Evolutionary conservation across 2,888 invertebrate species (phyloP).

Genomic region (Linyphia triangularis): DNA sequence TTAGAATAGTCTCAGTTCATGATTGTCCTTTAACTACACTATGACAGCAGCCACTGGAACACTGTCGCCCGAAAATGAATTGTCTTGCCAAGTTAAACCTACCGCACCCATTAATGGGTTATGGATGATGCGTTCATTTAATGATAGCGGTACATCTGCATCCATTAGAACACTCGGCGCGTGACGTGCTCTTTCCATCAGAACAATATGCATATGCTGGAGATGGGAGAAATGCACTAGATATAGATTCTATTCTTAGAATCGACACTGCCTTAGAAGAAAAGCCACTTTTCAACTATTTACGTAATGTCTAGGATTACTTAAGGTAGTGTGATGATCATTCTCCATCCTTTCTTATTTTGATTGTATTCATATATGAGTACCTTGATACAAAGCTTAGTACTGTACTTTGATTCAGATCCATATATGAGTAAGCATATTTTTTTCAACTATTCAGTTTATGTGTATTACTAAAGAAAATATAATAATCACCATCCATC

Average conservation of each 20-base stretch:
- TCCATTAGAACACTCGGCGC: constrained; percentile 47
- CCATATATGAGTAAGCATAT: too few relatives aligned
- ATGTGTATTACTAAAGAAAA: too few relatives aligned
- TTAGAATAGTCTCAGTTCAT: constrained; percentile 8
- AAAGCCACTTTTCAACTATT: neutral
- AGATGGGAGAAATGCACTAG: constrained; percentile 14
- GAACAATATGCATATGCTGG: constrained; percentile 48
- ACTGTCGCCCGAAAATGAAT: constrained; percentile 47
- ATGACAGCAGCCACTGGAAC: constrained; percentile 37
- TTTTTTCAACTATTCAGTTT: too few relatives aligned
- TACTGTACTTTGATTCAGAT: too few relatives aligned
- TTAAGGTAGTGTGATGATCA: too few relatives aligned
- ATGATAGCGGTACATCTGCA: constrained; percentile 53
- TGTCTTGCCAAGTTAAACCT: constrained; percentile 59
- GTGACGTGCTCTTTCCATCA: constrained; percentile 46
- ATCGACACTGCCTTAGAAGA: neutral
- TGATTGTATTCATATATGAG: too few relatives aligned
- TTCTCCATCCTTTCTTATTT: too few relatives aligned
- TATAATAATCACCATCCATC: too few relatives aligned
- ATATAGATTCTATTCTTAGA: constrained; percentile 30
- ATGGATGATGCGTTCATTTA: constrained; percentile 63
- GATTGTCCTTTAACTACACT: constrained; percentile 53
- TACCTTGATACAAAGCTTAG: too few relatives aligned
- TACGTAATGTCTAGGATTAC: too few relatives aligned
- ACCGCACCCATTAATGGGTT: constrained; percentile 50